Conservation (phyloP, 2,888 invertebrate genomes). For the Limnephilus marmoratus region DNA sequence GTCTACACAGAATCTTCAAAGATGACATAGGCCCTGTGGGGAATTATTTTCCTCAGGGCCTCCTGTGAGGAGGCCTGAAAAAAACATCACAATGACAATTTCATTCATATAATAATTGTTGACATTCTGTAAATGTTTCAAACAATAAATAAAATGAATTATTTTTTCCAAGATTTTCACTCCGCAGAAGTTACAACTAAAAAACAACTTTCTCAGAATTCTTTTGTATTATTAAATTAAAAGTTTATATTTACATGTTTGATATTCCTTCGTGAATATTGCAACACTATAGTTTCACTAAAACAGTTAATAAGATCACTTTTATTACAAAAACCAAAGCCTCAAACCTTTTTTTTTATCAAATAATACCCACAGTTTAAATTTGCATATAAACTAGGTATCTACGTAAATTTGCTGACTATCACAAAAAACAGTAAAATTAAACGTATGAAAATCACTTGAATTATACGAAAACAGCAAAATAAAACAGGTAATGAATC, state of each 20-base stretch:
- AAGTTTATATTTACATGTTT: neutral
- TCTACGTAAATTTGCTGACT: neutral
- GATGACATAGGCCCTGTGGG: too few species aligned
- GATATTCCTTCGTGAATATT: neutral
- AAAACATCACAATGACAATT: too few species aligned
- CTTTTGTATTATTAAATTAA: neutral
- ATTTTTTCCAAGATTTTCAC: neutral
- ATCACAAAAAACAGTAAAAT: too few species aligned
- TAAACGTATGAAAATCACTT: too few species aligned
- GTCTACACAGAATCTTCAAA: too few species aligned
- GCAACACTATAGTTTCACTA: neutral
- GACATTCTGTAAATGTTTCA: too few species aligned
- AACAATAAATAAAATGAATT: neutral
- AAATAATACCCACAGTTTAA: neutral
- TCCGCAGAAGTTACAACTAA: neutral
- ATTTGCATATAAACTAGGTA: neutral
- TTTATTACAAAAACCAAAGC: neutral
- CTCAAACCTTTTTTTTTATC: neutral
- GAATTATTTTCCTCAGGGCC: too few species aligned
- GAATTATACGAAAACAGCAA: neutral
- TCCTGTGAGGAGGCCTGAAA: too few species aligned
- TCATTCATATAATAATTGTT: too few species aligned
- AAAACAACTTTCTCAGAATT: neutral
- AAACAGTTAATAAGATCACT: neutral
- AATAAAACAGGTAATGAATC: neutral